Evolutionary conservation across 2,888 invertebrate genomes (phyloP).

Genomic region (Rotaria socialis): DNA sequence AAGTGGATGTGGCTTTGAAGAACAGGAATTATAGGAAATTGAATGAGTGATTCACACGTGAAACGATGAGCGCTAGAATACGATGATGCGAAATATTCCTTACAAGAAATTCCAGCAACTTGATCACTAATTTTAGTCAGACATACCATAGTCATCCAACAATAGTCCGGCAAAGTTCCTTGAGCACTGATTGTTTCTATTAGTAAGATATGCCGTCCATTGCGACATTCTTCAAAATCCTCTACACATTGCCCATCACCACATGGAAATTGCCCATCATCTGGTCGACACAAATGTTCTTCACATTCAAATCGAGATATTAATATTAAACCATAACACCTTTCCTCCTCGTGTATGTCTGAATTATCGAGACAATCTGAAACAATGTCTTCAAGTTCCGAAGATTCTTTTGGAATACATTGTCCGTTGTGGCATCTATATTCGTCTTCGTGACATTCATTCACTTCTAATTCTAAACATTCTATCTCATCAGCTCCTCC

Average conservation of each 20-base stretch:
- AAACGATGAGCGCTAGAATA: too few species aligned
- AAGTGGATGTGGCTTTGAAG: background rate
- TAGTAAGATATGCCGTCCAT: background rate
- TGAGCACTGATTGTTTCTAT: background rate
- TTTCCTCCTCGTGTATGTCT: background rate
- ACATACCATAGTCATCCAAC: background rate
- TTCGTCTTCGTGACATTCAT: background rate
- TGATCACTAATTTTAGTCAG: background rate
- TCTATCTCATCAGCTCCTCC: too few species aligned
- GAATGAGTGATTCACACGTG: background rate
- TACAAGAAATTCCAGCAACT: background rate
- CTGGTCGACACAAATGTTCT: background rate
- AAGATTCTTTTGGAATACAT: background rate
- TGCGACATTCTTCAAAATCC: background rate
- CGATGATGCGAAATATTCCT: background rate
- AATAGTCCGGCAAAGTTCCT: background rate
- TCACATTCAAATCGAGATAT: background rate
- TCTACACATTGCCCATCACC: background rate
- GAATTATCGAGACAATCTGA: background rate
- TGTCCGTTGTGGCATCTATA: background rate
- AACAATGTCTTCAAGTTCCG: background rate
- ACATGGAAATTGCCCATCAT: background rate
- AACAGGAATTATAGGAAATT: background rate
- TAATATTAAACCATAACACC: background rate
- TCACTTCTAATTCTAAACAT: background rate